phyloP scores from a whole-genome alignment of 2,113 vertebrate species.

The Ptyas mucosa region DNA sequence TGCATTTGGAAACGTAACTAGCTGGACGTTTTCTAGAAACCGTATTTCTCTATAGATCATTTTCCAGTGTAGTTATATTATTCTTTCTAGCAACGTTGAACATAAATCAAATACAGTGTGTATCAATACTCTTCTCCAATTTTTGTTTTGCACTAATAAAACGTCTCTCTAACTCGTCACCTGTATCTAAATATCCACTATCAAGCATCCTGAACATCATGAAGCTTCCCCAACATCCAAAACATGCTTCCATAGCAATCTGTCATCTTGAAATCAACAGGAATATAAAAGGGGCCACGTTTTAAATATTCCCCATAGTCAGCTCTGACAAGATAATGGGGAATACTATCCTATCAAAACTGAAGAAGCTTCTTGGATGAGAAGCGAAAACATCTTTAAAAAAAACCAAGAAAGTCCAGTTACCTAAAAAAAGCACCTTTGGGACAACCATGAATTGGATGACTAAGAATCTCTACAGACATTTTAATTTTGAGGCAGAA shows the following conservation, averaged over 20 bases:
- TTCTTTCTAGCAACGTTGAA: slow-evolving; percentile 49
- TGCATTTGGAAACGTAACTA: slow-evolving; percentile 60
- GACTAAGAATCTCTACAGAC: no score
- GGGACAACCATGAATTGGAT: no score
- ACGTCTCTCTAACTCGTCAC: not conserved
- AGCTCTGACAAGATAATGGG: no score
- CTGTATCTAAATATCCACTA: no score
- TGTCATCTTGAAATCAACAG: not conserved
- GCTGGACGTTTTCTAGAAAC: slow-evolving; percentile 59
- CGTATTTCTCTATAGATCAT: slow-evolving; percentile 54
- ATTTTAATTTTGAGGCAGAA: not conserved
- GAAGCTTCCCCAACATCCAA: no score
- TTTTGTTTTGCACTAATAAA: not conserved
- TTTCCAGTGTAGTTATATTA: slow-evolving; percentile 44
- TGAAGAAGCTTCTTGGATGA: no score
- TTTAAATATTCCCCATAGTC: not conserved
- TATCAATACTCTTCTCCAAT: not conserved
- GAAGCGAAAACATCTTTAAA: no score
- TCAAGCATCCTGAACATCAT: not conserved
- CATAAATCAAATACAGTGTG: slow-evolving; percentile 54
- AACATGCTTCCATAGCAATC: not conserved
- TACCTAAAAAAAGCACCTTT: no score
- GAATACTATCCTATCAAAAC: no score
- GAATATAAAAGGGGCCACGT: not conserved
- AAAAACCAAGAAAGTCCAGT: no score